A percentile compares a stretch with the other conserved stretches of the same genome.
Evolutionary conservation across 2,888 invertebrate species (phyloP).

Genomic region (Villa cingulata): DNA sequence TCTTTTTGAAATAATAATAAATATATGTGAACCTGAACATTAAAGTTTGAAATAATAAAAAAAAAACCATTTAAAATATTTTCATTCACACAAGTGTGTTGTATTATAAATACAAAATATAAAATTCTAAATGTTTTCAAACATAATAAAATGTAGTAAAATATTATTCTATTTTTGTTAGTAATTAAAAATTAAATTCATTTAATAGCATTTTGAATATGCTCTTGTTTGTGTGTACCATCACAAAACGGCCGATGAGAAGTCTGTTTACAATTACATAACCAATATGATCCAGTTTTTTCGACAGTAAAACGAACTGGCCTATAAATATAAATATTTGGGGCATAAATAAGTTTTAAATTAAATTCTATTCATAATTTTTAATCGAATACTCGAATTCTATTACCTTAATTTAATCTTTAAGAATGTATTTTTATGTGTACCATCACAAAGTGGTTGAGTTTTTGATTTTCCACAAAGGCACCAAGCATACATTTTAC

Average conservation of each 20-base stretch:
- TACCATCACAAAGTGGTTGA: constrained; percentile 92
- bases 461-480: constrained; percentile 81
- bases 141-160: neutral
- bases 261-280: constrained; percentile 98
- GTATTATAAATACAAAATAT: neutral
- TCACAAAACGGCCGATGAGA: constrained; percentile 91
- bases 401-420: constrained; percentile 56
- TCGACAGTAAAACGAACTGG: constrained; percentile 74
- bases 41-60: neutral
- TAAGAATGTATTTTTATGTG: constrained; percentile 63
- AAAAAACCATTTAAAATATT: neutral
- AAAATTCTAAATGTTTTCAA: neutral
- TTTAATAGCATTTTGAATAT: constrained; percentile 46
- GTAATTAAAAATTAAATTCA: constrained; percentile 12
- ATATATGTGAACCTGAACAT: neutral
- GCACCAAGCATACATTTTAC: constrained; percentile 82
- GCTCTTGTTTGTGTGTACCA: constrained; percentile 71
- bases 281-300: constrained; percentile 83
- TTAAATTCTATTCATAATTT: neutral
- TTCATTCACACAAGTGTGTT: no score
- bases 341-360: neutral
- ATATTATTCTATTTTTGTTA: neutral
- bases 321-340: constrained; percentile 33
- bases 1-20: no score
- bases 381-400: no score